Percentiles rank a stretch among this genome's conserved stretches.
phyloP scores from a whole-genome alignment of 2,113 vertebrate genomes.

The Dinomys branickii region DNA sequence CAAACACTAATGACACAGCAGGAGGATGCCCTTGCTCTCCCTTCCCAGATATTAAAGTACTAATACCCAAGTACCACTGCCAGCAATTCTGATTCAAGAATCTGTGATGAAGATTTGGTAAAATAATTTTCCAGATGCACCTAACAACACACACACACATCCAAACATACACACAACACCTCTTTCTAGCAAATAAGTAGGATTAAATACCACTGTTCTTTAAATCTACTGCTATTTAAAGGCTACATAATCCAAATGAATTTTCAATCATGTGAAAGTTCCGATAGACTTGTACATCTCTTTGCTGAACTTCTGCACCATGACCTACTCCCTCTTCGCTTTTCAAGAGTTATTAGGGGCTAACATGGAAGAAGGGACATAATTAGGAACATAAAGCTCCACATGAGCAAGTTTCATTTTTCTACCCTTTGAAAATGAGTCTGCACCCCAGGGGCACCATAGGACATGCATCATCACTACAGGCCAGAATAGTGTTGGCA shows the following conservation, averaged over 20 bases:
- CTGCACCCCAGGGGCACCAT: background rate
- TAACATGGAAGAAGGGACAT: background rate
- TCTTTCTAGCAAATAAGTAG: background rate
- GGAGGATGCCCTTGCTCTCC: background rate
- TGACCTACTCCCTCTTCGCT: background rate
- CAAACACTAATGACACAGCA: background rate
- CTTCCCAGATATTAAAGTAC: background rate
- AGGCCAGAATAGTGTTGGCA: background rate
- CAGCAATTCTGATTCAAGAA: slow-evolving; percentile 1
- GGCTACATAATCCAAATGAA: background rate
- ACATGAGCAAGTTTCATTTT: background rate
- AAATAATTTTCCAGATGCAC: background rate
- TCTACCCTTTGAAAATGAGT: background rate
- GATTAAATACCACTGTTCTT: background rate
- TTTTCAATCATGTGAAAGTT: background rate
- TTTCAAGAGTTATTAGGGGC: background rate
- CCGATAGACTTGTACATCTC: background rate
- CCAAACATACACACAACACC: background rate
- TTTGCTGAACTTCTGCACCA: background rate
- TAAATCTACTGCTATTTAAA: background rate
- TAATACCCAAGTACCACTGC: background rate
- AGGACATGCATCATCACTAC: background rate
- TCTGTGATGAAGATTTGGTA: background rate
- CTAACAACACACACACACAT: background rate
- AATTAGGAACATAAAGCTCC: background rate